Evolutionary conservation across 2,113 vertebrate species (phyloP), one percentile per base, ranked within the genome.

Genomic region (Varanus komodoensis): DNA sequence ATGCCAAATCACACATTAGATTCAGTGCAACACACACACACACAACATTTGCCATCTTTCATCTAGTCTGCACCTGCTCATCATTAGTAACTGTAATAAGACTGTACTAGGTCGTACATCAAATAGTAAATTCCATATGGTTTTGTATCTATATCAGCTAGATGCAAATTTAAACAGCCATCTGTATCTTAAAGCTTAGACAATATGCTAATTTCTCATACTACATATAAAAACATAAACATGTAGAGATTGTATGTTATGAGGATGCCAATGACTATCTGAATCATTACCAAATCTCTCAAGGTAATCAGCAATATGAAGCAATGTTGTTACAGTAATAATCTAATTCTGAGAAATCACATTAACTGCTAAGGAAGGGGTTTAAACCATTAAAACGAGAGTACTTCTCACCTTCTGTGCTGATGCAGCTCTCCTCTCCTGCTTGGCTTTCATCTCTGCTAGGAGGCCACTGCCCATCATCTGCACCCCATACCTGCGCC

Each of bases 381-480:
- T 5, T 23, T 54, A 9, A 4, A 29, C 38, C 7, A 67, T 32
- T 38, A 69, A 86, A 91, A 94, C 84, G 64, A 88, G 6, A 32
- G 27, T 78, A 80, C 3, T 3, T 34, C 96, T 96, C 88, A 99
- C 99, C 98, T 99, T 99, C 89, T 98, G 98, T 0, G 96, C 96
- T 6, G 93, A 95, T 1, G 97, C 96, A 0, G 98, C 98, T 96
- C 98, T 98, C 92, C 96, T 98, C 95, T 99, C 99, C 82, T 99
- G 99, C 95, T 99, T 99, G 94, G 99, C 99, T 92, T 99, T 99
- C 98, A 99, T 99, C 96, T 99, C 99, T 0, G 99, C 99, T 9
- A 99, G 96, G 48, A 99, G 97, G 5, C 98, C 98, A 0, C 98
- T 98, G 91, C 99, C 99, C 98, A 99, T 99, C 96, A 99, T 98